A percentile compares a stretch with the other conserved stretches of the same genome.
Conservation (phyloP, 64 coral and sea anemone genomes). For the Montipora sp. region DNA sequence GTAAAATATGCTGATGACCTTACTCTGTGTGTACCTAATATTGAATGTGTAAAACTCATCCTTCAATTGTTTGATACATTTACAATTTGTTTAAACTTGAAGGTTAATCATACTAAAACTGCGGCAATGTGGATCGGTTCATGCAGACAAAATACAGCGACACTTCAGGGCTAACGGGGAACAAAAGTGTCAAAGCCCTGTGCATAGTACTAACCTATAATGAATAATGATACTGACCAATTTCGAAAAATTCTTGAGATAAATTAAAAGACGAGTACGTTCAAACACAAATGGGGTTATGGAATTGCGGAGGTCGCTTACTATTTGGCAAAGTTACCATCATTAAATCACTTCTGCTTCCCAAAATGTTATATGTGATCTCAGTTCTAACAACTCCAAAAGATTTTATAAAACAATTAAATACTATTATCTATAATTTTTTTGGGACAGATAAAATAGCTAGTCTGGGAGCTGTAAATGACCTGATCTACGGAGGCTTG, state of each 20-base stretch:
- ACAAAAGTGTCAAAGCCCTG: not conserved
- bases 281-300: not conserved
- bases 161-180: not conserved
- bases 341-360: slow-evolving; percentile 31
- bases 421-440: slow-evolving; percentile 19
- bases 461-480: not conserved
- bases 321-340: slow-evolving; percentile 35
- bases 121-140: not conserved
- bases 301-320: slow-evolving; percentile 10
- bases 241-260: not conserved
- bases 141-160: not conserved
- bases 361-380: not conserved
- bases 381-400: not conserved
- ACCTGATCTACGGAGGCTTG: not conserved
- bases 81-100: not conserved
- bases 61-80: no score
- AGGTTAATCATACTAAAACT: slow-evolving; percentile 23
- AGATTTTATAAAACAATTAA: slow-evolving; percentile 33
- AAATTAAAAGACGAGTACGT: slow-evolving; percentile 10
- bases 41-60: no score
- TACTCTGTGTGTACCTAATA: no score
- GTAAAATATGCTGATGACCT: not conserved
- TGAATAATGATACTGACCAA: no score
- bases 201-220: not conserved
- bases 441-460: not conserved